Evolutionary conservation across 2,113 vertebrate species (phyloP).

Genomic region (Phasianus colchicus): DNA sequence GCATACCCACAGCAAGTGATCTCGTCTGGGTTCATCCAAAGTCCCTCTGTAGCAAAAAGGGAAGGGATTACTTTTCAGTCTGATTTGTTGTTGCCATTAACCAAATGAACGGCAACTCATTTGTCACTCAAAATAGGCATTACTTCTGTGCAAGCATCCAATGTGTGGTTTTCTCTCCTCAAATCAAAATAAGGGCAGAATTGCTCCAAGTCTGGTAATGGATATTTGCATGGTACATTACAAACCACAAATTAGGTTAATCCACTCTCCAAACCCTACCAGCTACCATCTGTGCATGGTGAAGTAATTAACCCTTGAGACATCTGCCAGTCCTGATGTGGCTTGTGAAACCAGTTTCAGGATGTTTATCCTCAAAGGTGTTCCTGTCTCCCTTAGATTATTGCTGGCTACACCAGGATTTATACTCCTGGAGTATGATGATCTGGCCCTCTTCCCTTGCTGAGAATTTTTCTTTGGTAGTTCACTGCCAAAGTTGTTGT

Average conservation of each 20-base stretch:
- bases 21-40: neutral
- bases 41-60: neutral
- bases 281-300: constrained; percentile 57
- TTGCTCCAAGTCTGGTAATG: neutral
- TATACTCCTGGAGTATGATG: neutral
- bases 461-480: neutral
- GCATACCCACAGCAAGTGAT: neutral
- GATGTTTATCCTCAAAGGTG: neutral
- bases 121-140: neutral
- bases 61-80: neutral
- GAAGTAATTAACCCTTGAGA: constrained; percentile 65
- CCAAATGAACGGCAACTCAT: neutral
- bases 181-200: constrained; percentile 11
- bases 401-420: neutral
- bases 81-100: neutral
- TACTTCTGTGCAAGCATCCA: neutral
- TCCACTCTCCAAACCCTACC: constrained; percentile 40
- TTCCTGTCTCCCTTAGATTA: rapidly evolving
- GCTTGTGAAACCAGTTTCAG: neutral
- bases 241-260: constrained; percentile 61
- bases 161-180: neutral
- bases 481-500: neutral
- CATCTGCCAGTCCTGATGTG: constrained; percentile 3
- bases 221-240: constrained; percentile 46
- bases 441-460: neutral